Conservation (phyloP, 35 echinoderm and acorn worm species). For the Lytechinus variegatus region DNA sequence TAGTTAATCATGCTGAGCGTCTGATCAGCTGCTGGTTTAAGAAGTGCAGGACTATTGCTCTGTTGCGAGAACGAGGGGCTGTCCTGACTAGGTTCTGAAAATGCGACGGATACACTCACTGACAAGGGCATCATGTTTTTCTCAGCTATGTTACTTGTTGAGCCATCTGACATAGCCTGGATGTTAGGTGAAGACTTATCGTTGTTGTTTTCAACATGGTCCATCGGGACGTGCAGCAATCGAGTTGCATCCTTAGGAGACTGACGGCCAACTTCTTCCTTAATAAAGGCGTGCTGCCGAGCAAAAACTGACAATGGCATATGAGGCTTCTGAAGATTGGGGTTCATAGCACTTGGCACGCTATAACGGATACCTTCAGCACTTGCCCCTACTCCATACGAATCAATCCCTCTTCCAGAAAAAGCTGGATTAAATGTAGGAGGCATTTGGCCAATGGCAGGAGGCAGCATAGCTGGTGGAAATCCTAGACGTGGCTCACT, state of each 20-base stretch:
- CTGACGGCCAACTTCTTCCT: slow-evolving; percentile 26
- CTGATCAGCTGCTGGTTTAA: slow-evolving; percentile 71
- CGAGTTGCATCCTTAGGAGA: slow-evolving; percentile 26
- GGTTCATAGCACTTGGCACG: slow-evolving; percentile 27
- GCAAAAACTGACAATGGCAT: slow-evolving; percentile 28
- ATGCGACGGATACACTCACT: slow-evolving; percentile 74
- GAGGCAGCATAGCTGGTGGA: slow-evolving; percentile 37
- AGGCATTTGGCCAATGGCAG: slow-evolving; percentile 43
- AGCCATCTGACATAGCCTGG: slow-evolving; percentile 62
- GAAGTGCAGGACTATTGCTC: slow-evolving; percentile 84
- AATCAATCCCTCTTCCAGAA: slow-evolving; percentile 24
- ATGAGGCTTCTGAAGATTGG: slow-evolving; percentile 26
- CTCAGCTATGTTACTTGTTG: slow-evolving; percentile 44
- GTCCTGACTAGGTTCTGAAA: slow-evolving; percentile 75
- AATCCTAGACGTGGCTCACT: slow-evolving; percentile 41
- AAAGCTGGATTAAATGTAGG: slow-evolving; percentile 30
- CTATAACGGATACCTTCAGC: slow-evolving; percentile 37
- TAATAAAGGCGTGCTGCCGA: background rate
- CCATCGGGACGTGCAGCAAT: slow-evolving; percentile 36
- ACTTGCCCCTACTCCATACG: slow-evolving; percentile 35
- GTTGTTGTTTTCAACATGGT: slow-evolving; percentile 78
- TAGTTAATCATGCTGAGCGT: slow-evolving; percentile 94
- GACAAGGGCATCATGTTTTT: slow-evolving; percentile 78
- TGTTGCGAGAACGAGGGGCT: slow-evolving; percentile 75
- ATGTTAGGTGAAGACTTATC: slow-evolving; percentile 70